These are phyloP conservation scores for Diploptera punctata DNA, from an alignment of 2,888 invertebrate genomes.

Conservation along the genomic window DNA sequence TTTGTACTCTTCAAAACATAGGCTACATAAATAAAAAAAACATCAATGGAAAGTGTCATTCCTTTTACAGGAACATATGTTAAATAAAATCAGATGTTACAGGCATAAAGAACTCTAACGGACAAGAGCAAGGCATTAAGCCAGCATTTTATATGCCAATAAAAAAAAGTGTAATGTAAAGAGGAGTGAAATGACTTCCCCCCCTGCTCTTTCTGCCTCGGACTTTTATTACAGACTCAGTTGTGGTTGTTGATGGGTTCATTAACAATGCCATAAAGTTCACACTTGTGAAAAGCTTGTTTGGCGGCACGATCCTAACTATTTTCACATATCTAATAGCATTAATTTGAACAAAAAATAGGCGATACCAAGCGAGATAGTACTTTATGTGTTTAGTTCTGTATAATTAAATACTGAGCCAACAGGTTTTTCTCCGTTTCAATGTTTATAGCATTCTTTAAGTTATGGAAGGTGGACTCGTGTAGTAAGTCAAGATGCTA, in stretches of 20 bases:
- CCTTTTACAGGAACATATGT: too few species aligned
- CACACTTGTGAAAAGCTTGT: not conserved
- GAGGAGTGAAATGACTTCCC: too few species aligned
- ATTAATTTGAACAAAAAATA: not conserved
- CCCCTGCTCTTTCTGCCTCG: too few species aligned
- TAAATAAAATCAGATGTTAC: too few species aligned
- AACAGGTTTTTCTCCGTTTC: constrained; percentile 7
- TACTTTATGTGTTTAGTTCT: not conserved
- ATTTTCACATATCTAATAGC: not conserved
- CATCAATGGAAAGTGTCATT: too few species aligned
- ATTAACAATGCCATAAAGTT: constrained; percentile 28
- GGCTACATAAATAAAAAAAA: too few species aligned
- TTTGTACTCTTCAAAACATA: too few species aligned
- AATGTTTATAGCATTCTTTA: constrained; percentile 8
- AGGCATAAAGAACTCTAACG: too few species aligned
- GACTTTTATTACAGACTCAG: not conserved
- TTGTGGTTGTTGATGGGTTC: constrained; percentile 22
- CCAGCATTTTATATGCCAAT: too few species aligned
- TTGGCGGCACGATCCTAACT: too few species aligned
- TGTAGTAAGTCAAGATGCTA: not conserved
- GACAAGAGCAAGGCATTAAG: too few species aligned
- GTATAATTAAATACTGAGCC: not conserved
- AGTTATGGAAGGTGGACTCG: not conserved
- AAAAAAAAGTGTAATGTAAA: too few species aligned
- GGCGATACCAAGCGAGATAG: not conserved